Evolutionary conservation across 2,797 vertebrate genomes (phyloP).

Genomic region (Nothura maculosa): DNA sequence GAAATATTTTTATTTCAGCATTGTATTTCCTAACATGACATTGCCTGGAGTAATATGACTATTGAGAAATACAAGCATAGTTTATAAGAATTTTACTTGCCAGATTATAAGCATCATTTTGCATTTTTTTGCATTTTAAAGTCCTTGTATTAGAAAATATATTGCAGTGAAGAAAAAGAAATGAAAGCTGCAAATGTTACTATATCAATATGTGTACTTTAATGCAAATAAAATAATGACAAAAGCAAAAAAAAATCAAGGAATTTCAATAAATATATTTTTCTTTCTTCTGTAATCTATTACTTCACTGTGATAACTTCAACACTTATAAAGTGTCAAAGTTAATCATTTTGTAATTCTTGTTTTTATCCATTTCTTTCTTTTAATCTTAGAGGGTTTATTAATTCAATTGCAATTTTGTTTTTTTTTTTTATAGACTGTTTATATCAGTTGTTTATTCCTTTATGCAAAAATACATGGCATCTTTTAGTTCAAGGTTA

Average conservation of each 20-base stretch:
- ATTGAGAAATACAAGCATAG: constrained; percentile 39
- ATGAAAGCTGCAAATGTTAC: constrained; percentile 23
- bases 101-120: constrained; percentile 40
- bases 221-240: not conserved
- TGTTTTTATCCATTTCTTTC: constrained; percentile 22
- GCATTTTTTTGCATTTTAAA: constrained; percentile 46
- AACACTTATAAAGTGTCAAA: constrained; percentile 7
- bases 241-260: not conserved
- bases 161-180: not conserved
- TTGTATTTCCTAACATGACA: constrained; percentile 13
- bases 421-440: constrained; percentile 20
- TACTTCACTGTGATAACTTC: constrained; percentile 22
- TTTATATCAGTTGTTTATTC: not conserved
- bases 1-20: not conserved
- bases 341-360: constrained; percentile 24
- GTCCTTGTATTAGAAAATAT: constrained; percentile 39
- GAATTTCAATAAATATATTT: constrained; percentile 13
- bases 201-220: constrained; percentile 32
- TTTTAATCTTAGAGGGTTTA: not conserved
- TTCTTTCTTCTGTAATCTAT: not conserved
- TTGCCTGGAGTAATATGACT: constrained; percentile 21
- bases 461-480: constrained; percentile 31
- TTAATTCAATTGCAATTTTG: not conserved
- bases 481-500: not conserved
- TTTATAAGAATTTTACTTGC: constrained; percentile 17